A percentile compares a stretch with the other conserved stretches of the same genome.
Conservation (phyloP, 64 coral and sea anemone genomes). For the Cladopsammia gracilis region DNA sequence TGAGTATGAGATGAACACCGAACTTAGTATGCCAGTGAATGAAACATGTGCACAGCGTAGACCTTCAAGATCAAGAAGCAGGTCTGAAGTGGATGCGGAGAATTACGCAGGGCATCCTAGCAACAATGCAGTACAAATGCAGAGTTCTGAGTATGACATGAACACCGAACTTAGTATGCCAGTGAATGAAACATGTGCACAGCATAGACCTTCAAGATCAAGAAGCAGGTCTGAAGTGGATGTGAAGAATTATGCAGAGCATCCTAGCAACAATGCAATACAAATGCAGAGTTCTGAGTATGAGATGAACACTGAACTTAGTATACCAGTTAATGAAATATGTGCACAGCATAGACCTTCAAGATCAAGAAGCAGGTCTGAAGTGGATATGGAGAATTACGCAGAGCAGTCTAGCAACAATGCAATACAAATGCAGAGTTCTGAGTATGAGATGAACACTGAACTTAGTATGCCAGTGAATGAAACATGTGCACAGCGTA, state of each 20-base stretch:
- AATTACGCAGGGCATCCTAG: background rate
- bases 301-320: no score
- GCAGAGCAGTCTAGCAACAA: no score
- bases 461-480: background rate
- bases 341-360: no score
- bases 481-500: slow-evolving; percentile 22
- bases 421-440: no score
- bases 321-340: no score
- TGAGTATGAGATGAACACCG: background rate
- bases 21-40: background rate
- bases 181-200: slow-evolving; percentile 18
- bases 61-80: slow-evolving; percentile 61
- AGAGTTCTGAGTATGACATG: slow-evolving; percentile 1
- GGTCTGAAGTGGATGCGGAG: slow-evolving; percentile 26
- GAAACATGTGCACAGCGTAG: slow-evolving; percentile 29
- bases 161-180: background rate
- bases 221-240: slow-evolving; percentile 45
- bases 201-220: slow-evolving; percentile 49
- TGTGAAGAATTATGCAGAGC: background rate
- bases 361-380: no score
- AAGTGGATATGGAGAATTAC: no score
- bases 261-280: background rate
- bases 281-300: background rate
- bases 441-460: no score
- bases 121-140: background rate